These are phyloP conservation scores for Orchesella flavescens DNA, from an alignment of 2,888 invertebrate genomes.

Conservation along the genomic window DNA sequence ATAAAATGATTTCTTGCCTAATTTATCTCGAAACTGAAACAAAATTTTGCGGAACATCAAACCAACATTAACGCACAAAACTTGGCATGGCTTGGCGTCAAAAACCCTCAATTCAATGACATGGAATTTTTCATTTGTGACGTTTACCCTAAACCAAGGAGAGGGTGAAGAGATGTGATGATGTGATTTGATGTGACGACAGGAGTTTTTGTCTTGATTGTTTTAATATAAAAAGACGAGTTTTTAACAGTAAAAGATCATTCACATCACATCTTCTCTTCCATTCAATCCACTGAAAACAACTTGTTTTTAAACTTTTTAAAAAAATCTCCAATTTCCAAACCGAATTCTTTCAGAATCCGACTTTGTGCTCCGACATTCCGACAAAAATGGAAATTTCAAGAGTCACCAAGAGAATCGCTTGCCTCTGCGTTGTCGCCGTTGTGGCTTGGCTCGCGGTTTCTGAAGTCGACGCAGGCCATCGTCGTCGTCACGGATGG, in stretches of 20 bases:
- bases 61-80: neutral
- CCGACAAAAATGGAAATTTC: conserved; percentile 45
- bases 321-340: too few relatives aligned
- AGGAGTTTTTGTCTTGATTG: neutral
- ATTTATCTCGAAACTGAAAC: neutral
- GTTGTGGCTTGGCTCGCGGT: conserved; percentile 49
- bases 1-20: neutral
- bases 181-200: too few relatives aligned
- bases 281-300: neutral
- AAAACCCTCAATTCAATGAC: too few relatives aligned
- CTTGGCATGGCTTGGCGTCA: neutral
- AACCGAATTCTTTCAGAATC: too few relatives aligned
- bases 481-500: conserved; percentile 57
- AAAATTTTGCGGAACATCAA: conserved; percentile 3
- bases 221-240: conserved; percentile 9
- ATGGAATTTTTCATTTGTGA: neutral
- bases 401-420: conserved; percentile 44
- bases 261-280: neutral
- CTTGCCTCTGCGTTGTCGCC: conserved; percentile 34
- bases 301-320: neutral
- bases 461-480: conserved; percentile 57
- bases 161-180: neutral
- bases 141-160: neutral
- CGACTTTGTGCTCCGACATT: neutral
- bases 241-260: neutral